Evolutionary conservation across 2,888 invertebrate species (phyloP), one percentile per base, ranked within the genome.

Genomic region (Lithophane socia): DNA sequence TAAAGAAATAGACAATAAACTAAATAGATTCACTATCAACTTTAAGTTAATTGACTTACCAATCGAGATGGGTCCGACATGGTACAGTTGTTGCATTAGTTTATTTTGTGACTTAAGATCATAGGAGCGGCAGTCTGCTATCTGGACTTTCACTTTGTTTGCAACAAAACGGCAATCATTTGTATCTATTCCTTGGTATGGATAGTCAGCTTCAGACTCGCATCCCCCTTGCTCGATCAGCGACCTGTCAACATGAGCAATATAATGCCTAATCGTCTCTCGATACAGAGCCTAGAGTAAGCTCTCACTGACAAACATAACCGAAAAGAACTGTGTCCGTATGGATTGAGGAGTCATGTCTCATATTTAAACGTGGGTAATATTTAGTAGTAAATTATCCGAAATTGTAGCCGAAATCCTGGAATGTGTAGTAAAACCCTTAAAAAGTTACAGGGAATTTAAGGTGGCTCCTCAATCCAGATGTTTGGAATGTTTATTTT

Each of bases 31-130:
- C 18, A 9, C 42, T n/a, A 21, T 49, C 18, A 66, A 49, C 29
- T 66, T 2, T 8, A 66, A 29, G 21, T 29, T 24, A 66, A 49
- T 29, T 49, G 12, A 8, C 24, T 13, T 66, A 66, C 85, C 77
- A 21, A 86, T 75, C 2, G 85, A 9, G 24, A 86, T 37, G 8
- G 85, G 85, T 61, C 85, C 85, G 52, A 66, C 58, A 4, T 70
- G 47, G 54, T 67, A 71, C 44, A 86, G 24, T 13, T 75, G 10
- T 47, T 82, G 74, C 56, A 80, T 82, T 21, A 86, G 74, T 24
- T 80, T 78, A 18, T 86, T 85, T 93, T 98, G 98, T 75, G 97
- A 80, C 0, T 42, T 69, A 10, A 84, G 47, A 18, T 64, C 47
- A 58, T 64, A 84, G 1, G 47, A 56, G 0, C 13, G 54, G 24